These are phyloP conservation scores for Zaprionus ornatus DNA, from an alignment of 1,140 invertebrate genomes.

Conservation along the genomic window DNA sequence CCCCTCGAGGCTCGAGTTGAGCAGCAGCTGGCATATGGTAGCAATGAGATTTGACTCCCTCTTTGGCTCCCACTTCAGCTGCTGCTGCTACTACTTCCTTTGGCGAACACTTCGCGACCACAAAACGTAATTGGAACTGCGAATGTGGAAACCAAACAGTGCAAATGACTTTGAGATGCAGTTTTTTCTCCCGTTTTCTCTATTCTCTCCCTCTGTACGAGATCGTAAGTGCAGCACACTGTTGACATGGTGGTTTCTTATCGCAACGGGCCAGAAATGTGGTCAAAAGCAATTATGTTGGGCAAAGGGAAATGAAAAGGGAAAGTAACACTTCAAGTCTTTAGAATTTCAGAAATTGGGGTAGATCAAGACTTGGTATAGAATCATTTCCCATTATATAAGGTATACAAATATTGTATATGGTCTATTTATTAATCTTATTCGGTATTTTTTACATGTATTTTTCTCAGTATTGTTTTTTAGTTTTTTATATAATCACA, in stretches of 20 bases:
- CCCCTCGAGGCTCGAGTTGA: neutral
- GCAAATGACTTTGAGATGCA: constrained; percentile 62
- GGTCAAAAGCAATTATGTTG: neutral
- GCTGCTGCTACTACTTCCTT: neutral
- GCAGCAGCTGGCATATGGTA: neutral
- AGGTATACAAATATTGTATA: too few relatives aligned
- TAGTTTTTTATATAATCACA: too few relatives aligned
- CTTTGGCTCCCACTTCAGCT: neutral
- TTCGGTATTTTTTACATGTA: too few relatives aligned
- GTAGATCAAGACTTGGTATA: too few relatives aligned
- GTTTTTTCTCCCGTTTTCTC: constrained; percentile 20
- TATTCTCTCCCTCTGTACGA: neutral
- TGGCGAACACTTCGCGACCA: constrained; percentile 39
- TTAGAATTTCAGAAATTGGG: too few relatives aligned
- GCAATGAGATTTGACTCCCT: neutral
- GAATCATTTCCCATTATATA: neutral
- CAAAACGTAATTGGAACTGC: constrained; percentile 70
- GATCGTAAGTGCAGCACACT: neutral
- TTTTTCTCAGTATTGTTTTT: too few relatives aligned
- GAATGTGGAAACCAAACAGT: constrained; percentile 62
- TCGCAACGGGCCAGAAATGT: neutral
- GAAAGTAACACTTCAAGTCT: neutral
- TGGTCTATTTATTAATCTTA: too few relatives aligned
- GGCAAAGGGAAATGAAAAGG: neutral
- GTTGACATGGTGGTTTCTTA: neutral